Base-by-base conservation (phyloP, 1,140 invertebrate genomes). In the Meloidogyne chitwoodi region DNA sequence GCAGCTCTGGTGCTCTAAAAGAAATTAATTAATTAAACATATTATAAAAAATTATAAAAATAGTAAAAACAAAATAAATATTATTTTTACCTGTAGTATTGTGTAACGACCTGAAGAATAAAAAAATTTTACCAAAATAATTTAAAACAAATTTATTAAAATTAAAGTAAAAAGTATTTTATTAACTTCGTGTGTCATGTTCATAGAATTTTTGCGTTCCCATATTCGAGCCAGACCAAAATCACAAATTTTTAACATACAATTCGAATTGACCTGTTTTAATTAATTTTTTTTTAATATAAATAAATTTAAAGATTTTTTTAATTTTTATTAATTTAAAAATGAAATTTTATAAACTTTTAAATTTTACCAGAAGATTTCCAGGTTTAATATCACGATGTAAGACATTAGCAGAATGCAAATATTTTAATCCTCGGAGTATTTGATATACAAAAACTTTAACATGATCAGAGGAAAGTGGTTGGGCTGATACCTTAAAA, bases 361-460 rank as follows among this genome's bases (percentile, higher is more conserved):
- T 16, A 3, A 48, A 56, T n/a, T 56, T 56, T n/a, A 83, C 80
- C 12, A 84, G 63, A 26, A 83, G 38, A 69, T 84, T 82, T 41
- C 81, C 81, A 38, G 81, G 81, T 64, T 99, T 99, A 84, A 99
- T 98, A 89, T 99, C 96, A 87, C 96, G 91, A 90, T 99, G 96
- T 65, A 99, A 91, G 87, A 99, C 97, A 85, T 93, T 91, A 27
- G 96, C 94, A 68, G 95, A 97, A 90, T 98, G 96, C 78, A 98
- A 91, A 91, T 98, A 99, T 89, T 98, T 98, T 80, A 98, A 90
- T 85, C 94, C 96, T 91, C 96, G 92, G 83, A 99, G 92, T 89
- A 99, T 98, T 91, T 99, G 96, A 90, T 99, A 99, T 79, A 99
- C 93, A 92, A 99, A 99, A 89, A 99, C 94, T 92, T 99, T 99